Conservation (phyloP, 23 tunicate species). For the Diplosoma virens region DNA sequence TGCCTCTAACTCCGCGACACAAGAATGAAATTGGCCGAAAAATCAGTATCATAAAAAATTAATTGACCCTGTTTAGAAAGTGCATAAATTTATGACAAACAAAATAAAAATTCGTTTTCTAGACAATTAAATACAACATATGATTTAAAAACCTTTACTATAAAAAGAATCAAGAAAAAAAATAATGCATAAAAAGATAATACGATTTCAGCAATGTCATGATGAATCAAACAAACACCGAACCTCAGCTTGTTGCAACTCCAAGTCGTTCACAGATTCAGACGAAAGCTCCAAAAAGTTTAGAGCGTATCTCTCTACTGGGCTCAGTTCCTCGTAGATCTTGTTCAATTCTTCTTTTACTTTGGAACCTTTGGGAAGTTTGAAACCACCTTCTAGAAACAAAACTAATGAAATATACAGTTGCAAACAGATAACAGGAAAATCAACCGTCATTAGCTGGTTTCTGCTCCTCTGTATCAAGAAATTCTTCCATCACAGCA, state of each 20-base stretch:
- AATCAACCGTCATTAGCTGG: conserved; percentile 44
- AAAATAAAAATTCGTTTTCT: too few relatives aligned
- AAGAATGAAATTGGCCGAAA: too few relatives aligned
- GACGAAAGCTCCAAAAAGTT: conserved; percentile 56
- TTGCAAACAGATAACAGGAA: not conserved
- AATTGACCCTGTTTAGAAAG: too few relatives aligned
- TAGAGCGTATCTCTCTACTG: conserved; percentile 80
- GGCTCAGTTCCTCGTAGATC: conserved; percentile 65
- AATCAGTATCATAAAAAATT: too few relatives aligned
- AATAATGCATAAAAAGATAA: too few relatives aligned
- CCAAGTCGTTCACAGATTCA: conserved; percentile 50
- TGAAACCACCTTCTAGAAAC: conserved; percentile 22
- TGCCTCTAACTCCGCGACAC: too few relatives aligned
- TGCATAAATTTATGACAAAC: too few relatives aligned
- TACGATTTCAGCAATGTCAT: too few relatives aligned
- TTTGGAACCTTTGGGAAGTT: conserved; percentile 49
- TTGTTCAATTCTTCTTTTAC: conserved; percentile 65
- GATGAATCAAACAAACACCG: too few relatives aligned
- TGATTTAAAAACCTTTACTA: too few relatives aligned
- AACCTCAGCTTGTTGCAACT: conserved; percentile 78
- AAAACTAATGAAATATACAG: not conserved
- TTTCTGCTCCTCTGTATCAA: conserved; percentile 44
- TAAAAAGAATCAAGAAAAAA: too few relatives aligned
- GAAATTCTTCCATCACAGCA: conserved; percentile 85
- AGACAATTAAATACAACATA: too few relatives aligned